phyloP scores from a whole-genome alignment of 2,888 invertebrate genomes.

The Spatulosminthurus flaviceps region DNA sequence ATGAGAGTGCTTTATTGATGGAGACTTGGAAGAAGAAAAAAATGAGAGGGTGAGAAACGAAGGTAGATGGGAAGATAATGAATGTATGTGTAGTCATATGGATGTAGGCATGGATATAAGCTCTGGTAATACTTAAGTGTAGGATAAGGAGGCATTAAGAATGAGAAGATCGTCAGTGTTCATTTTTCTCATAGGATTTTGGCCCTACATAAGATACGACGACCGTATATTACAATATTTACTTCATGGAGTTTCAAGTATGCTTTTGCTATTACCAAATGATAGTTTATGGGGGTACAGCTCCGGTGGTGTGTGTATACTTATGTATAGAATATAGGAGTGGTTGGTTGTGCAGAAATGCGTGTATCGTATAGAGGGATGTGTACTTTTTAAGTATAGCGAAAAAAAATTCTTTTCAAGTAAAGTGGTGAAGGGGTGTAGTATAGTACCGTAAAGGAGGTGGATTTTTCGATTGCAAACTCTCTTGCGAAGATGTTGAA shows the following conservation, averaged over 20 bases:
- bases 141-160: too few species aligned
- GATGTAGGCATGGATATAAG: too few species aligned
- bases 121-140: too few species aligned
- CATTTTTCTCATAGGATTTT: too few species aligned
- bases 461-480: conserved; percentile 47
- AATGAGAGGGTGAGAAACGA: not conserved
- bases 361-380: not conserved
- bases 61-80: conserved; percentile 25
- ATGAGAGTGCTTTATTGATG: conserved; percentile 21
- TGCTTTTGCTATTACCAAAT: conserved; percentile 9
- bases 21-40: conserved; percentile 15
- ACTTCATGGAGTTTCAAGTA: conserved; percentile 1
- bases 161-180: too few species aligned
- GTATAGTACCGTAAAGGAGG: conserved; percentile 46
- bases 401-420: conserved; percentile 40
- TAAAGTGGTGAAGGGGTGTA: conserved; percentile 47
- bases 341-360: not conserved
- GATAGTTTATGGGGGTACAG: conserved; percentile 8
- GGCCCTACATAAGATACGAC: too few species aligned
- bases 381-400: conserved; percentile 9
- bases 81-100: not conserved
- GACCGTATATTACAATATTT: not conserved
- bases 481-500: conserved; percentile 40
- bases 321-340: not conserved
- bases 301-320: not conserved